A percentile compares a stretch with the other conserved stretches of the same genome.
phyloP scores from a whole-genome alignment of 2,113 vertebrate species.

The Myiopsitta monachus region DNA sequence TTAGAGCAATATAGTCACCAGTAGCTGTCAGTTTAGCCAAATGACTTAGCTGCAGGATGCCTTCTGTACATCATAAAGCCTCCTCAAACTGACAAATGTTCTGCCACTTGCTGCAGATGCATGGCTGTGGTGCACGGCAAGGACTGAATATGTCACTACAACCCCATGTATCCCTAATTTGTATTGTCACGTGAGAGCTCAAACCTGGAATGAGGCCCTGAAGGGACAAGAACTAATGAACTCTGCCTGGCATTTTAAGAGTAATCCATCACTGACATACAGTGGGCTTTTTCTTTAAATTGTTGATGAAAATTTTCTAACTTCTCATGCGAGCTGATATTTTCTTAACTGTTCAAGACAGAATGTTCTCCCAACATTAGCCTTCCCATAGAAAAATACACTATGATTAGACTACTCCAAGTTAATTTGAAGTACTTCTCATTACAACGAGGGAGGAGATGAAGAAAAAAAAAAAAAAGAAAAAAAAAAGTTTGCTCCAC shows the following conservation, averaged over 20 bases:
- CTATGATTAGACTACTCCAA: not conserved
- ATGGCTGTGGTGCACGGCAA: not conserved
- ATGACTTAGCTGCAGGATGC: slow-evolving; percentile 27
- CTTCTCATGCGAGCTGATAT: not conserved
- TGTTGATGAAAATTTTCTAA: slow-evolving; percentile 7
- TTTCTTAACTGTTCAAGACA: not conserved
- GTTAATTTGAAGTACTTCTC: not conserved
- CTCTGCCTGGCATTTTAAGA: slow-evolving; percentile 8
- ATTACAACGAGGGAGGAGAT: not conserved
- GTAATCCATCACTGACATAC: not conserved
- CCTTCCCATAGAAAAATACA: not conserved
- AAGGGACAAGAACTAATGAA: slow-evolving; percentile 45
- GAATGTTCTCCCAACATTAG: not conserved
- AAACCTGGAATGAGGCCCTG: slow-evolving; percentile 12
- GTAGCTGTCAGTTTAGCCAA: slow-evolving; percentile 21
- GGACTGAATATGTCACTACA: slow-evolving; percentile 24
- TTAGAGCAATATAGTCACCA: not conserved
- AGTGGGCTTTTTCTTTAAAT: not conserved
- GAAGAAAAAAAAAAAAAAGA: not conserved
- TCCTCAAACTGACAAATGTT: not conserved
- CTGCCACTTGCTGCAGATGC: slow-evolving; percentile 28
- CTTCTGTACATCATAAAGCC: not conserved
- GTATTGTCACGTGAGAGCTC: not conserved
- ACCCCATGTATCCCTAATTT: not conserved
- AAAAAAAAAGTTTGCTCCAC: not conserved